phyloP scores from a whole-genome alignment of 2,888 invertebrate species.

The Apotomis capreana region DNA sequence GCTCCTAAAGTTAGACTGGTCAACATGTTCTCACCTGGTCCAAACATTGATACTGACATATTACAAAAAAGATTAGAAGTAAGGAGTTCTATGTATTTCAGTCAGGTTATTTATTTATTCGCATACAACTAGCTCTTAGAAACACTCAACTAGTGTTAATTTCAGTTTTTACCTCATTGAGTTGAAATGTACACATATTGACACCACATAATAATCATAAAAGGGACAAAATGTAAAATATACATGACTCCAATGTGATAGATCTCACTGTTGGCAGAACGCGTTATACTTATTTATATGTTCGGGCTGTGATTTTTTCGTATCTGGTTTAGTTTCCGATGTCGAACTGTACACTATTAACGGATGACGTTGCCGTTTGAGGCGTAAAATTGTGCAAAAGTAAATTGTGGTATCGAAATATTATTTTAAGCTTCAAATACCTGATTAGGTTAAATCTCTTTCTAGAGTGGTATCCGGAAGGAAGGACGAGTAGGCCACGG shows the following conservation, averaged over 20 bases:
- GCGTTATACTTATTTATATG: slow-evolving; percentile 54
- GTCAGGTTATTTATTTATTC: no score
- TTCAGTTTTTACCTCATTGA: no score
- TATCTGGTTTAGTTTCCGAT: slow-evolving; percentile 52
- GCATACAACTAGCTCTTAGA: no score
- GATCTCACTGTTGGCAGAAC: slow-evolving; percentile 65
- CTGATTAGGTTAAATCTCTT: slow-evolving; percentile 1
- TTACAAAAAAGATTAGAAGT: no score
- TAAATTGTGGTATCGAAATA: neutral
- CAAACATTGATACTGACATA: no score
- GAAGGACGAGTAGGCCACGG: neutral
- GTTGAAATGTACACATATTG: no score
- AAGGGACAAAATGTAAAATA: slow-evolving; percentile 49
- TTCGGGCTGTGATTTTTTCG: slow-evolving; percentile 68
- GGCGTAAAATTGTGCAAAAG: slow-evolving; percentile 8
- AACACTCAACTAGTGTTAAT: no score
- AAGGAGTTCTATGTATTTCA: no score
- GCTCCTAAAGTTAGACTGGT: no score
- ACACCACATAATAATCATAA: neutral
- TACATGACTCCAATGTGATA: slow-evolving; percentile 59
- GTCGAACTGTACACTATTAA: slow-evolving; percentile 31
- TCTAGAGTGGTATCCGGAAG: neutral
- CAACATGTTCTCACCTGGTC: no score
- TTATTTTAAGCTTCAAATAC: neutral
- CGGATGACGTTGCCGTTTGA: neutral